Conservation (phyloP, 2,888 invertebrate species). For the Orthonychiurus folsomi region DNA sequence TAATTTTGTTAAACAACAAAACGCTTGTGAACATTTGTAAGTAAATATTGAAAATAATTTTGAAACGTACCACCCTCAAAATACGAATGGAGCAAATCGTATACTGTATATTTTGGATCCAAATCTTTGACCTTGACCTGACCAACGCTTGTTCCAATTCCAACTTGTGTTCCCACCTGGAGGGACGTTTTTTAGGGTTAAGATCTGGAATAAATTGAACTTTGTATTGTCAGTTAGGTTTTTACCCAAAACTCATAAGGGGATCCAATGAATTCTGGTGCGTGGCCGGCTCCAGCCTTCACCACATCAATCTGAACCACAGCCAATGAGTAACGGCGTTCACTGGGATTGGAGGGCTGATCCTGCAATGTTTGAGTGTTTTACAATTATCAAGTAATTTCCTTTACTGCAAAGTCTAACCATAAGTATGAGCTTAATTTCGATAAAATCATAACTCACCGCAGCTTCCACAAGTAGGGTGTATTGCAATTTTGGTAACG, state of each 20-base stretch:
- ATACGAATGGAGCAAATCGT: slow-evolving; percentile 73
- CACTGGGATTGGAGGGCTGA: slow-evolving; percentile 72
- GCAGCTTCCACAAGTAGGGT: slow-evolving; percentile 74
- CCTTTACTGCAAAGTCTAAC: too few relatives aligned
- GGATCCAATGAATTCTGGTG: slow-evolving; percentile 69
- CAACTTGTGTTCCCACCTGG: slow-evolving; percentile 58
- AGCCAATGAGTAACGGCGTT: slow-evolving; percentile 68
- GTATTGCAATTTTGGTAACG: slow-evolving; percentile 61
- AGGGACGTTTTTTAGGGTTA: background rate
- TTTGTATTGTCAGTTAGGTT: background rate
- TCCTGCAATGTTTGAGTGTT: too few relatives aligned
- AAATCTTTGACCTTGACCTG: slow-evolving; percentile 69
- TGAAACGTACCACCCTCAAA: slow-evolving; percentile 59
- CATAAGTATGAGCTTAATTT: too few relatives aligned
- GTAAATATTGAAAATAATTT: background rate
- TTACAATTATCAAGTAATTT: too few relatives aligned
- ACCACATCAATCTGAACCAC: slow-evolving; percentile 67
- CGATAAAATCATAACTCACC: too few relatives aligned
- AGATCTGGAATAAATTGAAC: slow-evolving; percentile 2
- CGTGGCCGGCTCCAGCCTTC: slow-evolving; percentile 44
- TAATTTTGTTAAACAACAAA: background rate
- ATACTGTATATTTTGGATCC: slow-evolving; percentile 57
- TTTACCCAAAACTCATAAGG: slow-evolving; percentile 86
- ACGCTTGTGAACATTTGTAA: too few relatives aligned
- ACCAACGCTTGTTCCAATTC: slow-evolving; percentile 74